These are phyloP conservation scores for Drosophila santomea DNA, from an alignment of 1,140 invertebrate species.

Conservation along the genomic window DNA sequence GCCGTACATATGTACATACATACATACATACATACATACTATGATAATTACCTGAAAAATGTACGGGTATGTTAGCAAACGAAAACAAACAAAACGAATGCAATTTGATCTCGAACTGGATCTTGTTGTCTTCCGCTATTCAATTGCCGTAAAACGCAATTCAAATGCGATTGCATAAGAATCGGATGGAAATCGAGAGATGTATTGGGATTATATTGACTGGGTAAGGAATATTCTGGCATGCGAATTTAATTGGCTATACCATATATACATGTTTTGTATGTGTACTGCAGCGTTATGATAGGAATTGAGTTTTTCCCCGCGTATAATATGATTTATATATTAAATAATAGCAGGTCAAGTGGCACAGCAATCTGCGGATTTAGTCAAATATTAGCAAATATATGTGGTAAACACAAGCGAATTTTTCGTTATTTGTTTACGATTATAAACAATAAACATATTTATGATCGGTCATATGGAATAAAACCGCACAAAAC, in stretches of 20 bases:
- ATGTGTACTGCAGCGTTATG: too few species aligned
- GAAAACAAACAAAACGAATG: conserved; percentile 25
- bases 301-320: background rate
- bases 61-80: conserved; percentile 11
- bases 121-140: conserved; percentile 42
- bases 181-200: conserved; percentile 6
- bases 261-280: too few species aligned
- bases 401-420: background rate
- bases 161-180: conserved; percentile 31
- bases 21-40: background rate
- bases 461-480: conserved; percentile 58
- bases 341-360: conserved; percentile 22
- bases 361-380: conserved; percentile 23
- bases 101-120: conserved; percentile 42
- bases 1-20: background rate
- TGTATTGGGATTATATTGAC: background rate
- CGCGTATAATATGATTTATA: too few species aligned
- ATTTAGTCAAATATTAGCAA: background rate
- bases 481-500: conserved; percentile 27
- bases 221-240: background rate
- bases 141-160: conserved; percentile 44
- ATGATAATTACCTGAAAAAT: conserved; percentile 39
- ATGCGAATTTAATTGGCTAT: background rate
- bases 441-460: conserved; percentile 62
- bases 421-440: conserved; percentile 31